Base-by-base conservation (phyloP, 1,140 invertebrate genomes). In the Apis florea region DNA sequence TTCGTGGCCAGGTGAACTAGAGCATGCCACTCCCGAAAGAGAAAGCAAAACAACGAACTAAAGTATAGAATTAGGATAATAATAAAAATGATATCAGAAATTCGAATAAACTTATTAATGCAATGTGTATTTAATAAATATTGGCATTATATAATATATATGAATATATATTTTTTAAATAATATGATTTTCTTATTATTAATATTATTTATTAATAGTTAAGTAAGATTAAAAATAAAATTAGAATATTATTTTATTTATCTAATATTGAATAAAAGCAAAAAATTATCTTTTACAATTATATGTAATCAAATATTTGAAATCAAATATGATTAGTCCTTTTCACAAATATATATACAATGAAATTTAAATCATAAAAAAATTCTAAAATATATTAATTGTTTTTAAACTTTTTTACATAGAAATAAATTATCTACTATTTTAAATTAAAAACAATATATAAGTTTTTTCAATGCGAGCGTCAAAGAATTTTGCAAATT, bases 21-120 rank as follows among this genome's bases (percentile, higher is more conserved):
- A 93, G 92, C 93, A 92, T 93, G 92, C 92, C 92, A 93, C 91
- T 93, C 92, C 91, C 91, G 93, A 93, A 93, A 93, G 93, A 93
- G 92, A 93, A 93, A 93, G 92, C 93, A 93, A 93, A 93, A 93
- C 92, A 92, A 93, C 92, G 88, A 93, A 91, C 89, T 84, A 90
- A 90, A 87, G 87, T 85, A 85, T 76, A 83, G 70, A 86, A 86
- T 85, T 80, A 82, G 79, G 80, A 82, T 82, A 51, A 72, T 69
- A 70, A 77, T 82, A 63, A 82, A 63, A 73, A 53, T 63, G 82
- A 68, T 88, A 81, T 89, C 79, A 78, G 73, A 83, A 2, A 69
- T 54, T 64, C 26, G 21, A 73, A 51, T 17, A 54, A 53, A 79
- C 17, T 3, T 67, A 67, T 75, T 49, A 51, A 73, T 51, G 59